Evolutionary conservation across 2,113 vertebrate genomes (phyloP).

Genomic region (Podarcis cretensis): DNA sequence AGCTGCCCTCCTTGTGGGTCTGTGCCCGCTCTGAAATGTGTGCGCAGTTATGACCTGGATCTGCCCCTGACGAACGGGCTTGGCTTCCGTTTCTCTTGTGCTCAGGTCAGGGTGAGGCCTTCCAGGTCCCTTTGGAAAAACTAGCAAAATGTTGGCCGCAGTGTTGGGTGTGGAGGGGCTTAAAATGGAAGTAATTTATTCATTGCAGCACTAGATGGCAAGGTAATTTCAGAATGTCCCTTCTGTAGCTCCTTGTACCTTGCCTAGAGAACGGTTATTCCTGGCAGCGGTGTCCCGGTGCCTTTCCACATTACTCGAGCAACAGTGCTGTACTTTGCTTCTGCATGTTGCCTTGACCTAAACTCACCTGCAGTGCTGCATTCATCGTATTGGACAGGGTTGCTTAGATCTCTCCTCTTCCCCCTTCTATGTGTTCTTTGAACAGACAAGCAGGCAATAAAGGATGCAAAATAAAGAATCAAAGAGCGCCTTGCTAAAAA

Average conservation of each 20-base stretch:
- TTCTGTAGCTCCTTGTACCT: background rate
- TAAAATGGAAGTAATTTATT: background rate
- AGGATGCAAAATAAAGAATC: too few species aligned
- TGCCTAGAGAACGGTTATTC: background rate
- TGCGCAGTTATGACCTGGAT: background rate
- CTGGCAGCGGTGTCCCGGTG: background rate
- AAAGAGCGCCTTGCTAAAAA: too few species aligned
- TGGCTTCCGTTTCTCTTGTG: background rate
- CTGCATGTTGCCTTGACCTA: background rate
- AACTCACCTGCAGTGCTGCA: background rate
- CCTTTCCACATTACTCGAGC: background rate
- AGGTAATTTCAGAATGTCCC: conserved; percentile 1
- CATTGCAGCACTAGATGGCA: conserved; percentile 3
- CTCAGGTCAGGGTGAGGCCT: conserved; percentile 27
- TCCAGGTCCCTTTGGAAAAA: background rate
- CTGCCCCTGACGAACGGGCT: background rate
- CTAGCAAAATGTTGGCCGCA: accelerated
- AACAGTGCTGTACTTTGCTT: background rate
- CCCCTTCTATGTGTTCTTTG: too few species aligned
- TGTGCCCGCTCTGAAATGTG: background rate
- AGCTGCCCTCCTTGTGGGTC: background rate
- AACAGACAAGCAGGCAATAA: background rate
- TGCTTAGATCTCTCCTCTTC: too few species aligned
- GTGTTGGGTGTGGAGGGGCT: background rate
- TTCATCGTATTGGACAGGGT: background rate